Evolutionary conservation across 1,140 invertebrate species (phyloP).

Genomic region (Leptestheria dahalacensis): DNA sequence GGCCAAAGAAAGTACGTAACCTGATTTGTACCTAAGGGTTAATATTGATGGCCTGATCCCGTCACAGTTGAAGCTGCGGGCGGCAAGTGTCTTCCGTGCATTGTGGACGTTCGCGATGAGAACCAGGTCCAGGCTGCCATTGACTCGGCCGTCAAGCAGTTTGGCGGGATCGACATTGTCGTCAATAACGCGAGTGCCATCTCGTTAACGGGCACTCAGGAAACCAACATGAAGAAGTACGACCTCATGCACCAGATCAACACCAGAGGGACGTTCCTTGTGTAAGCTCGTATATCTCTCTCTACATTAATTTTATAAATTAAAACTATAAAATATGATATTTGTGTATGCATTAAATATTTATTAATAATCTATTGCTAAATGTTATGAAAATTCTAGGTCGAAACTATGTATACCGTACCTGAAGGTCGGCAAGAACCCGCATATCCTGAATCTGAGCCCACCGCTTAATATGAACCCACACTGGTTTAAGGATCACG

Average conservation of each 20-base stretch:
- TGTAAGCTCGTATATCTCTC: slow-evolving; percentile 40
- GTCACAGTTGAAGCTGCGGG: slow-evolving; percentile 69
- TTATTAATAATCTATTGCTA: too few relatives aligned
- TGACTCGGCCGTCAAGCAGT: slow-evolving; percentile 68
- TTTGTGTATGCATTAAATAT: too few relatives aligned
- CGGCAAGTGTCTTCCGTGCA: slow-evolving; percentile 76
- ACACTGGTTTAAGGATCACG: slow-evolving; percentile 81
- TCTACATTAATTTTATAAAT: too few relatives aligned
- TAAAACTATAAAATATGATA: too few relatives aligned
- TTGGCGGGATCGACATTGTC: slow-evolving; percentile 90
- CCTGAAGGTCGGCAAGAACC: slow-evolving; percentile 72
- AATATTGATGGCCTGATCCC: slow-evolving; percentile 21
- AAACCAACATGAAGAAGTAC: slow-evolving; percentile 89
- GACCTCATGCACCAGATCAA: slow-evolving; percentile 89
- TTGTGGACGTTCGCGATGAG: slow-evolving; percentile 88
- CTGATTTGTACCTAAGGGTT: not conserved
- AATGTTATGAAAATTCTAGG: slow-evolving; percentile 34
- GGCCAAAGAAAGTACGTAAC: slow-evolving; percentile 73
- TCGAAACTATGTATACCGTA: slow-evolving; percentile 85
- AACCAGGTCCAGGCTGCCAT: slow-evolving; percentile 66
- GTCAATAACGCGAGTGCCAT: slow-evolving; percentile 97
- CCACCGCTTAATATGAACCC: slow-evolving; percentile 83
- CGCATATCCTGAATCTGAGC: slow-evolving; percentile 90
- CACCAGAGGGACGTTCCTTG: slow-evolving; percentile 77
- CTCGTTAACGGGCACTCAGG: slow-evolving; percentile 63